Evolutionary conservation across 1,140 invertebrate species (phyloP).

Genomic region (Brachionus angularis): DNA sequence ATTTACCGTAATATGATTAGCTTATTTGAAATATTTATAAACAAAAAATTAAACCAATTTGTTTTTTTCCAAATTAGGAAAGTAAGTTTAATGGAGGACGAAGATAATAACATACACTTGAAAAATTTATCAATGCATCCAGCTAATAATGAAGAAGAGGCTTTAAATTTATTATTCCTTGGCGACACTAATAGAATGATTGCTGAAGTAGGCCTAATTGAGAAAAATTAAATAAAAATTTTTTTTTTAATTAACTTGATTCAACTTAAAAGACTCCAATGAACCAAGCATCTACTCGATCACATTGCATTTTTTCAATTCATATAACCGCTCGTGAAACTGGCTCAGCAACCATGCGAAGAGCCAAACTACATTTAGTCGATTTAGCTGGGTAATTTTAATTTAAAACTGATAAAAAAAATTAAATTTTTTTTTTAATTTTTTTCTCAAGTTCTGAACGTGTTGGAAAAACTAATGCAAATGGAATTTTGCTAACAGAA

Average conservation of each 20-base stretch:
- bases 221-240: neutral
- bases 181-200: constrained; percentile 66
- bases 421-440: neutral
- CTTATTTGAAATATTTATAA: constrained; percentile 47
- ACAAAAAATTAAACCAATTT: neutral
- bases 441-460: constrained; percentile 55
- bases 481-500: constrained; percentile 63
- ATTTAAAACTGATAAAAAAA: constrained; percentile 17
- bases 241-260: too few relatives aligned
- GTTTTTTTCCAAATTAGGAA: constrained; percentile 50
- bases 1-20: constrained; percentile 64
- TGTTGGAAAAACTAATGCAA: constrained; percentile 58
- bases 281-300: constrained; percentile 66
- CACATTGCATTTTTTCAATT: constrained; percentile 68
- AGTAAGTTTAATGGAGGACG: constrained; percentile 64
- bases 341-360: constrained; percentile 58
- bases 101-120: constrained; percentile 63
- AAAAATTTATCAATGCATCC: constrained; percentile 64
- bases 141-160: constrained; percentile 63
- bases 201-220: constrained; percentile 57
- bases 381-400: constrained; percentile 65
- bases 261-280: constrained; percentile 62
- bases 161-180: constrained; percentile 63
- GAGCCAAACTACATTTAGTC: constrained; percentile 66
- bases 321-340: constrained; percentile 61